These are phyloP conservation scores for Porites lutea DNA, from an alignment of 64 coral and sea anemone genomes.

Conservation along the genomic window DNA sequence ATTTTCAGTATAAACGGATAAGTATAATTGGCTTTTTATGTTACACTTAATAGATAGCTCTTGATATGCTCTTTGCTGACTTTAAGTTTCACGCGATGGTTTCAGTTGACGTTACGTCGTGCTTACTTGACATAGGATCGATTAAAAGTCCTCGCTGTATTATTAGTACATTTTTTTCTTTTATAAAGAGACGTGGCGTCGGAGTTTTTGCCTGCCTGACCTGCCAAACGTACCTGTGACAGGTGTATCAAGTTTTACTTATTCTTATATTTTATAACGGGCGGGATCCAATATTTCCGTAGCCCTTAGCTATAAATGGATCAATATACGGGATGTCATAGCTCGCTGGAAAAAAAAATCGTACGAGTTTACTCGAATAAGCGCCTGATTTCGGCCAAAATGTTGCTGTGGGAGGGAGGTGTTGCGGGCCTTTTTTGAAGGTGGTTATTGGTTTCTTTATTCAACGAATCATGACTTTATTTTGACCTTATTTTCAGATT, in stretches of 20 bases:
- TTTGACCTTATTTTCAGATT: no score
- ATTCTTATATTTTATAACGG: background rate
- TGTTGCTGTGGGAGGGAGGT: no score
- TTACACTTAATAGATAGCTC: background rate
- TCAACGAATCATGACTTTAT: no score
- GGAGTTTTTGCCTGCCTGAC: no score
- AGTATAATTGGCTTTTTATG: no score
- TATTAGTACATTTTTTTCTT: background rate
- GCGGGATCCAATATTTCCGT: background rate
- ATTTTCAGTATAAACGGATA: slow-evolving; percentile 6
- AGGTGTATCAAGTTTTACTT: background rate
- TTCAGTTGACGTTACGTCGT: background rate
- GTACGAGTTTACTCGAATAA: no score
- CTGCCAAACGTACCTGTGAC: background rate
- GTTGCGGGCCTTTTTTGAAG: no score
- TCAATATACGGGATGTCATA: no score
- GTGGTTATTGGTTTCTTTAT: no score
- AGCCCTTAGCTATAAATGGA: no score
- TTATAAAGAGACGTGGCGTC: background rate
- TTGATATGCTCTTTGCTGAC: background rate
- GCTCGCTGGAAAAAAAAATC: no score
- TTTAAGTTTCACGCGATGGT: background rate
- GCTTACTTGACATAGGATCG: background rate
- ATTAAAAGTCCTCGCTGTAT: background rate
- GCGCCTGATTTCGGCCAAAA: no score